Base-by-base conservation (phyloP, 1,140 invertebrate species). In the Pachypeltis micranthus region DNA sequence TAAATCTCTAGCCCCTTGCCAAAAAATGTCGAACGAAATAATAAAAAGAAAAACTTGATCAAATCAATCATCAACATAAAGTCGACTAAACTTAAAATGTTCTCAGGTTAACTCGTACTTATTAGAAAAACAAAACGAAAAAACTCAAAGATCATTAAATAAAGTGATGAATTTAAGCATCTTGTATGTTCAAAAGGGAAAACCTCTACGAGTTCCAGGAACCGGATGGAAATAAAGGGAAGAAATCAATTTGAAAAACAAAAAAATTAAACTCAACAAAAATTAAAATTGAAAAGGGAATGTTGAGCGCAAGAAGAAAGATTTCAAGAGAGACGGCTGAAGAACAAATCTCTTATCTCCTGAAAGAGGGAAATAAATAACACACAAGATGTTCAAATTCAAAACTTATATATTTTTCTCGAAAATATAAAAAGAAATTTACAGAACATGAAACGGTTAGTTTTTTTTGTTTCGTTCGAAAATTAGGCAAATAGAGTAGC, bases 331-430 rank as follows among this genome's bases (percentile, higher is more conserved):
- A n/a, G n/a, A n/a, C n/a, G n/a, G n/a, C n/a, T n/a, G n/a, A n/a
- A n/a, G n/a, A n/a, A n/a, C n/a, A n/a, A n/a, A n/a, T n/a, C n/a
- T n/a, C n/a, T n/a, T n/a, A n/a, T 21, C 23, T 4, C 12, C 47
- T 51, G 47, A 51, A 51, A 51, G 31, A 39, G 21, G 47, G 47
- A 51, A 14, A 10, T 4, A 51, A 51, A 51, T 7, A 51, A 51
- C 47, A 51, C 47, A 51, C 47, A 51, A 51, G 47, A 51, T 51
- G 47, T 51, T 51, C 23, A 51, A 51, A 51, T 51, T 51, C 47
- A 51, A 51, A 51, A 51, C 47, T 51, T 51, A 51, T 51, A 51
- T 51, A 51, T 51, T 51, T 39, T 39, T 51, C 23, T n/a, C n/a
- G n/a, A n/a, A n/a, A n/a, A 51, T 51, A 14, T 51, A 51, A n/a